A percentile compares a stretch with the other conserved stretches of the same genome.
Evolutionary conservation across 2,113 vertebrate genomes (phyloP).

Genomic region (Bubalus kerabau): DNA sequence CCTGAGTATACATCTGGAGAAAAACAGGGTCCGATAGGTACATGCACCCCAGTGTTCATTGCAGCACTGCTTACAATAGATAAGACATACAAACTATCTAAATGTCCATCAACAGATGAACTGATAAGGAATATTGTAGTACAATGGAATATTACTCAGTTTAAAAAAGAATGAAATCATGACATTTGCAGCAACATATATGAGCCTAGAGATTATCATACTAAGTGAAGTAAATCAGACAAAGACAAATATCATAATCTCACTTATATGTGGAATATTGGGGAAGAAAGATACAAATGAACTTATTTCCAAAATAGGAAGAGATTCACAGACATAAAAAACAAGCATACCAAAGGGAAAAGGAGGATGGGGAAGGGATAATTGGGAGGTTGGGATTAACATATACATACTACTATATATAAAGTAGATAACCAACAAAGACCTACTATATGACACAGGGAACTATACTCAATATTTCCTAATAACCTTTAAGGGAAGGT

Average conservation of each 20-base stretch:
- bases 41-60: background rate
- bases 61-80: background rate
- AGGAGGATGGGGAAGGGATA: background rate
- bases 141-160: background rate
- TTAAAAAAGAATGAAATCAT: background rate
- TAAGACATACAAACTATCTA: background rate
- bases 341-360: background rate
- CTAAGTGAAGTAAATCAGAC: background rate
- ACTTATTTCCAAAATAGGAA: background rate
- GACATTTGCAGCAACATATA: background rate
- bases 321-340: background rate
- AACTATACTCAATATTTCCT: background rate
- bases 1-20: background rate
- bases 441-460: background rate
- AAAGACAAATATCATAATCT: background rate
- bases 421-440: background rate
- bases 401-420: background rate
- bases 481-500: background rate
- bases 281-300: background rate
- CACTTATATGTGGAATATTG: background rate
- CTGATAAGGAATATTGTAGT: background rate
- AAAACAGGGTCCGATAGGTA: background rate
- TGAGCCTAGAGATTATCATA: background rate
- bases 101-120: background rate
- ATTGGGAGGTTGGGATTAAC: background rate